These are phyloP conservation scores for Eumerus sabulonum DNA, from an alignment of 2,888 invertebrate genomes.

Conservation along the genomic window DNA sequence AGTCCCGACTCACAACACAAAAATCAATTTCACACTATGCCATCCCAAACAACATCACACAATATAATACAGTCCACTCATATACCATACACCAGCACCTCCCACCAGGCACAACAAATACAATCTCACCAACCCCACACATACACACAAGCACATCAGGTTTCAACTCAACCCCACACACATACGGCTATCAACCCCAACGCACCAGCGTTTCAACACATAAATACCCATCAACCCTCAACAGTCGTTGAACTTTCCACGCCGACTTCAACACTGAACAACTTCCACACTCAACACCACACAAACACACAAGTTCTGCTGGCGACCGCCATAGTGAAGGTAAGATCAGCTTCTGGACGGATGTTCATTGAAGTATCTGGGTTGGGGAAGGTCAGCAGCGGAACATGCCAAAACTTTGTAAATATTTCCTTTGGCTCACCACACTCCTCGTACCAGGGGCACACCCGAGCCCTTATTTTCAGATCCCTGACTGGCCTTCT, in stretches of 20 bases:
- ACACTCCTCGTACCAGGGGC: not conserved
- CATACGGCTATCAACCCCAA: not conserved
- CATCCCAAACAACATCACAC: not conserved
- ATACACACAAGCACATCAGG: not conserved
- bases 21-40: not conserved
- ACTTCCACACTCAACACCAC: not conserved
- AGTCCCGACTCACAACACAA: too few species aligned
- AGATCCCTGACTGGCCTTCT: conserved; percentile 11
- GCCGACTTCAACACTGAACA: not conserved
- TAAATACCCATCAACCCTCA: too few species aligned
- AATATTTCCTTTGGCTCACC: too few species aligned
- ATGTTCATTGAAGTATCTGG: not conserved
- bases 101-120: not conserved
- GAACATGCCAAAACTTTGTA: too few species aligned
- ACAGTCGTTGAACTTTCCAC: not conserved
- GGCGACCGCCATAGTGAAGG: too few species aligned
- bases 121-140: not conserved
- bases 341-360: not conserved
- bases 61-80: not conserved
- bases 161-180: not conserved
- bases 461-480: not conserved
- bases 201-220: not conserved
- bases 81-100: not conserved
- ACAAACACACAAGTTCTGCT: conserved; percentile 3
- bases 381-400: not conserved